These are phyloP conservation scores for Lateolabrax maculatus DNA, from an alignment of 2,797 vertebrate genomes.

Conservation along the genomic window DNA sequence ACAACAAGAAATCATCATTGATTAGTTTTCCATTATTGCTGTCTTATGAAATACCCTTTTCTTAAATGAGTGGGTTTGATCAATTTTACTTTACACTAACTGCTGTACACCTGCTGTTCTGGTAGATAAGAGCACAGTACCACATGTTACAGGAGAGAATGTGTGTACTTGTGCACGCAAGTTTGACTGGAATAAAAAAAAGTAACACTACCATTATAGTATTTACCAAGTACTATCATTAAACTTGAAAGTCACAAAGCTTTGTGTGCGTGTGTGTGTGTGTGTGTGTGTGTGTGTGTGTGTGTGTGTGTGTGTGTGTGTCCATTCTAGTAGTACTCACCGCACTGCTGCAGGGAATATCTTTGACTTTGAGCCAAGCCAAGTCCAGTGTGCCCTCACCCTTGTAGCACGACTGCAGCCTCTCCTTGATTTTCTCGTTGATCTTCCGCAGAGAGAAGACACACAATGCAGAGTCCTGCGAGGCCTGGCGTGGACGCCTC, in stretches of 20 bases:
- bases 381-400: constrained; percentile 97
- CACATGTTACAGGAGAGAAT: constrained; percentile 2
- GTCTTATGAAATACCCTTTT: constrained; percentile 1
- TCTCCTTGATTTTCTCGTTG: constrained; percentile 96
- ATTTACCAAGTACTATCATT: constrained; percentile 4
- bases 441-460: constrained; percentile 96
- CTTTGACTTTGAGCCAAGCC: constrained; percentile 99
- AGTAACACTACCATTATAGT: not conserved
- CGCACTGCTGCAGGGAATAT: constrained; percentile 97
- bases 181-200: constrained; percentile 16
- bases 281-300: not conserved
- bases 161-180: constrained; percentile 20
- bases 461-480: constrained; percentile 96
- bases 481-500: constrained; percentile 92
- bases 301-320: not conserved
- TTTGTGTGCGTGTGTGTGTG: not conserved
- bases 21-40: constrained; percentile 25
- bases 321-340: constrained; percentile 85
- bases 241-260: constrained; percentile 10
- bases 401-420: constrained; percentile 97
- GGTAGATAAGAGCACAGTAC: not conserved
- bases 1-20: constrained; percentile 11
- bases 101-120: constrained; percentile 1
- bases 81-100: not conserved
- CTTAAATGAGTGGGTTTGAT: constrained; percentile 4